Conservation (phyloP, 2,888 invertebrate species). For the Caenorhabditis panamensis region DNA sequence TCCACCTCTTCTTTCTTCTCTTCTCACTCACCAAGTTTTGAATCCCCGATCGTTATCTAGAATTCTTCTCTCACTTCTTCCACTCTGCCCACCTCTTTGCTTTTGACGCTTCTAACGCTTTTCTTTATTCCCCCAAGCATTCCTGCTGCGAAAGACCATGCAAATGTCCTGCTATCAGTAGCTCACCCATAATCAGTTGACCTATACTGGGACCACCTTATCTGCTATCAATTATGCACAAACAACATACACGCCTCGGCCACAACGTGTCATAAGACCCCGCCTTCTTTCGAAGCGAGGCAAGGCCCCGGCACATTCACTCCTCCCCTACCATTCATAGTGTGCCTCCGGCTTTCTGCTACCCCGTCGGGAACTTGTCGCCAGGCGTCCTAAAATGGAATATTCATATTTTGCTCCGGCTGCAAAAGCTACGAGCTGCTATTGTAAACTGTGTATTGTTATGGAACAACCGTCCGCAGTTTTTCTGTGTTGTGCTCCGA, state of each 20-base stretch:
- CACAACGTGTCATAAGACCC: conserved; percentile 54
- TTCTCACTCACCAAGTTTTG: background rate
- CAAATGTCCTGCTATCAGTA: too few relatives aligned
- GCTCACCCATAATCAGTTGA: too few relatives aligned
- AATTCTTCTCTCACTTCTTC: conserved; percentile 10
- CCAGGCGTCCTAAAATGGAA: conserved; percentile 2
- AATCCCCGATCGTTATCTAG: conserved; percentile 31
- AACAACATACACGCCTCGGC: conserved; percentile 25
- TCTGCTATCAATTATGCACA: background rate
- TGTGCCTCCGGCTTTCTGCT: conserved; percentile 34
- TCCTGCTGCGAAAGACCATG: too few relatives aligned
- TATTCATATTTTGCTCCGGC: background rate
- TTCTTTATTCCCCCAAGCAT: conserved; percentile 4
- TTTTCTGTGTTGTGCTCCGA: conserved; percentile 65
- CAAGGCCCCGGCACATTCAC: conserved; percentile 41
- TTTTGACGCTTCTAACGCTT: conserved; percentile 20
- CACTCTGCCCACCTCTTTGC: background rate
- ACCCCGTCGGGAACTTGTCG: conserved; percentile 27
- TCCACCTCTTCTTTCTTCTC: conserved; percentile 22
- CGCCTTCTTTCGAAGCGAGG: conserved; percentile 43
- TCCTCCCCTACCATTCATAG: conserved; percentile 45
- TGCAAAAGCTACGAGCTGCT: too few relatives aligned
- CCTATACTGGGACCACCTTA: background rate
- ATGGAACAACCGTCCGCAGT: conserved; percentile 54
- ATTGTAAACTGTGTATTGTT: too few relatives aligned